Evolutionary conservation across 2,888 invertebrate species (phyloP).

Genomic region (Amblyjoppa fuscipennis): DNA sequence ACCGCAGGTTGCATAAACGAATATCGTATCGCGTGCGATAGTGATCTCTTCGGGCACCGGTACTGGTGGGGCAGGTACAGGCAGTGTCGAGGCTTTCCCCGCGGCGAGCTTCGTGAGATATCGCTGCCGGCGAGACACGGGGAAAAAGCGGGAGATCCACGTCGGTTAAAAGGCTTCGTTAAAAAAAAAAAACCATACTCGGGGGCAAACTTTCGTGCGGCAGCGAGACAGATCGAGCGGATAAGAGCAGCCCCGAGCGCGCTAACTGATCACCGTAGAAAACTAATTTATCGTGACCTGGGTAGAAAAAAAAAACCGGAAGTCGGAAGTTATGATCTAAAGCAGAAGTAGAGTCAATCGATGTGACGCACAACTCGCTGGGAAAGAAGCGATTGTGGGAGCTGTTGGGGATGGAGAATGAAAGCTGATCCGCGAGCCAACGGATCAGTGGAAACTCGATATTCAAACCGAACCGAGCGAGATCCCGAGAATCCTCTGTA

Average conservation of each 20-base stretch:
- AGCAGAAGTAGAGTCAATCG: neutral
- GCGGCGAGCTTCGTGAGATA: constrained; percentile 41
- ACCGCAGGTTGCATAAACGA: constrained; percentile 57
- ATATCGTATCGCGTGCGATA: constrained; percentile 67
- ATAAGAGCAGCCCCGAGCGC: neutral
- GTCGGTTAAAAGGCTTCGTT: constrained; percentile 27
- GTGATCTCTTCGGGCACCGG: constrained; percentile 56
- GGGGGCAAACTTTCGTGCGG: constrained; percentile 23
- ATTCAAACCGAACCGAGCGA: constrained; percentile 7
- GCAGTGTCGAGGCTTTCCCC: constrained; percentile 24
- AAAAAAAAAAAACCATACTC: constrained; percentile 4
- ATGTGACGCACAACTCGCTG: neutral
- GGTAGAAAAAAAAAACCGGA: constrained; percentile 12
- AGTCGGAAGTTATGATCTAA: neutral
- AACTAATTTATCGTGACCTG: constrained; percentile 14
- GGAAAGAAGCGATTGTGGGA: neutral
- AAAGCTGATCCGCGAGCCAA: constrained; percentile 5
- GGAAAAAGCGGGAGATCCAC: constrained; percentile 31
- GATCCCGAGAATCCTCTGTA: constrained; percentile 22
- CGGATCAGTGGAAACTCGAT: constrained; percentile 51
- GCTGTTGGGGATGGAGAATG: neutral
- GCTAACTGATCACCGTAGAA: constrained; percentile 12
- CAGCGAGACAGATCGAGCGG: constrained; percentile 22
- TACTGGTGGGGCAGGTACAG: neutral
- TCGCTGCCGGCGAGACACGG: constrained; percentile 17